Evolutionary conservation across 2,797 vertebrate species (phyloP).

Genomic region (Falco berigora): DNA sequence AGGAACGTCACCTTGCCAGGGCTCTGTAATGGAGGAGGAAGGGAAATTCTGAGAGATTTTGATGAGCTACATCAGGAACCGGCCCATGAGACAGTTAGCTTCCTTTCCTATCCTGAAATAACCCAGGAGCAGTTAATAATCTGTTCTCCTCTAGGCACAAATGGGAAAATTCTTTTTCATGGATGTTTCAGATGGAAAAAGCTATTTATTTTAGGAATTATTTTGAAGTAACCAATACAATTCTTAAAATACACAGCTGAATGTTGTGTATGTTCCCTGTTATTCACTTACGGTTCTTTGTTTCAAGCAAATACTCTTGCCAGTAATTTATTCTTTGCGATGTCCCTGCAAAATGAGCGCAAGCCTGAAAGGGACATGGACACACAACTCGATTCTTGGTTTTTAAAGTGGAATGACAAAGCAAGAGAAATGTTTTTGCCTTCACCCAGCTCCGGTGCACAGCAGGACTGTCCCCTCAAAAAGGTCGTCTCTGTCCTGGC

Average conservation of each 20-base stretch:
- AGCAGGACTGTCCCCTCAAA: background rate
- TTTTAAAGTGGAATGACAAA: background rate
- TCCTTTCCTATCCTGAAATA: background rate
- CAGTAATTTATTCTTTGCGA: background rate
- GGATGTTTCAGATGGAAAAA: background rate
- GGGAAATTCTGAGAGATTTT: background rate
- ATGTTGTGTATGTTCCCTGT: background rate
- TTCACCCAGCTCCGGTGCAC: background rate
- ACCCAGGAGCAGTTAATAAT: background rate
- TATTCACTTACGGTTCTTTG: background rate
- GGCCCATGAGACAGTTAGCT: background rate
- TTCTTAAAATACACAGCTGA: background rate
- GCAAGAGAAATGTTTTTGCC: background rate
- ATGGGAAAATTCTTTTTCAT: background rate
- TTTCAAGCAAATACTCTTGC: background rate
- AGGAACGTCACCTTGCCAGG: background rate
- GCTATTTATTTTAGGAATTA: background rate
- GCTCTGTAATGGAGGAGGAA: background rate
- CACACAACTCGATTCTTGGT: background rate
- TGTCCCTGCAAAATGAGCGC: background rate
- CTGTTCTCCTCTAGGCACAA: background rate
- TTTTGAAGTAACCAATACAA: background rate
- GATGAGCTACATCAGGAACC: background rate
- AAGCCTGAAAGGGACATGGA: background rate
- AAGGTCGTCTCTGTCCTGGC: background rate